Evolutionary conservation across 2,797 vertebrate species (phyloP).

Genomic region (Micrastur ruficollis): DNA sequence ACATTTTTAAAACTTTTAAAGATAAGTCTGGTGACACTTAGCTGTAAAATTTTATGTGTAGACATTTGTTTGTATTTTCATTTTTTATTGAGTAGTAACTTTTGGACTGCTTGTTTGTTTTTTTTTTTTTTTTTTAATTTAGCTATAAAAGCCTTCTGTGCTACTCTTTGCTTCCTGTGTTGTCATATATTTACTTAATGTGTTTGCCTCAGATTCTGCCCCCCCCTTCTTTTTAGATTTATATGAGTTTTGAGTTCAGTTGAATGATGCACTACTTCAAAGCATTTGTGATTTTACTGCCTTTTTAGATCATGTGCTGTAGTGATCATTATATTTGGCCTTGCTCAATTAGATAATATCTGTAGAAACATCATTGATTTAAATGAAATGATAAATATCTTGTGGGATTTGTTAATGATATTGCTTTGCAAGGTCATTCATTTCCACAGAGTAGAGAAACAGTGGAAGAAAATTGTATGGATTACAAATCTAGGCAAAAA

Average conservation of each 20-base stretch:
- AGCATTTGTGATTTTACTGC: background rate
- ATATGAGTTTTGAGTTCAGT: background rate
- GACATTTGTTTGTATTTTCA: background rate
- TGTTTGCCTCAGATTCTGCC: background rate
- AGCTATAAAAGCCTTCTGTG: background rate
- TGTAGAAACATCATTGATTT: background rate
- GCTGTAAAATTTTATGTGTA: background rate
- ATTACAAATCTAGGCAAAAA: background rate
- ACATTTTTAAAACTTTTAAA: background rate
- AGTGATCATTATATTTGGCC: background rate
- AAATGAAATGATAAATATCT: background rate
- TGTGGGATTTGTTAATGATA: background rate
- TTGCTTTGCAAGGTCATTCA: background rate
- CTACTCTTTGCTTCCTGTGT: background rate
- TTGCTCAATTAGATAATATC: background rate
- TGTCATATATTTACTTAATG: background rate
- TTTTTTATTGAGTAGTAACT: background rate
- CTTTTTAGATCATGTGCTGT: background rate
- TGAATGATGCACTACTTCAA: background rate
- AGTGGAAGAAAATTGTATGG: background rate
- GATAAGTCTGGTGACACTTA: background rate
- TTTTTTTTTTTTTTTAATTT: background rate
- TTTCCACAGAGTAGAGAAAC: background rate
- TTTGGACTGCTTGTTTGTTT: background rate
- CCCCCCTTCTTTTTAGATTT: background rate